Conservation (phyloP, 2,888 invertebrate genomes). For the Cosmopolites sordidus region DNA sequence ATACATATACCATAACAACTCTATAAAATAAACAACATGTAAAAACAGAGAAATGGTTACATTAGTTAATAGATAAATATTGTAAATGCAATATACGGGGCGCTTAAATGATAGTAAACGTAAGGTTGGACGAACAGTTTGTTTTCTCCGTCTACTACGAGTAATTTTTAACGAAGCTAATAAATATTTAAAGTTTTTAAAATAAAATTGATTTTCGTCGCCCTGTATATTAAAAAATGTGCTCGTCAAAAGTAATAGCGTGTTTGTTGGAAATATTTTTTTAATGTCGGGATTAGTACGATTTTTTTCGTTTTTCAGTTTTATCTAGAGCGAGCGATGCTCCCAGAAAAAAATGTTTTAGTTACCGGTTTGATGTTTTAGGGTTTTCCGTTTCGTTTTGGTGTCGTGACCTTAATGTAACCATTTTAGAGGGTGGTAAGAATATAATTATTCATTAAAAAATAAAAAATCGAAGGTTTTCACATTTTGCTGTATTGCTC, state of each 20-base stretch:
- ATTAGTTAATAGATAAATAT: neutral
- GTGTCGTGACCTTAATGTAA: constrained; percentile 29
- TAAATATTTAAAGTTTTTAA: too few species aligned
- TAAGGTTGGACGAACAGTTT: neutral
- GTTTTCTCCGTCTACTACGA: too few species aligned
- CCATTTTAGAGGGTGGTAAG: constrained; percentile 18
- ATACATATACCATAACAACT: neutral
- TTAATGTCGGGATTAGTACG: constrained; percentile 20
- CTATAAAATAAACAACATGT: neutral
- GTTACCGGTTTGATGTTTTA: constrained; percentile 36
- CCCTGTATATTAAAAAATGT: constrained; percentile 7
- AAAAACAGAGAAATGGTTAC: neutral
- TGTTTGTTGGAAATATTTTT: constrained; percentile 16
- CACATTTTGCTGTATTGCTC: neutral
- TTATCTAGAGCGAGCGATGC: constrained; percentile 20
- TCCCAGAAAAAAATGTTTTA: constrained; percentile 17
- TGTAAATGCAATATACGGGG: neutral
- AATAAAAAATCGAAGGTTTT: neutral
- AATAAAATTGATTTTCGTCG: neutral
- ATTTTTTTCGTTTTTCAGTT: constrained; percentile 23
- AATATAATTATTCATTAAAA: neutral
- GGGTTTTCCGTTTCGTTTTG: constrained; percentile 38
- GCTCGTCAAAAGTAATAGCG: constrained; percentile 15
- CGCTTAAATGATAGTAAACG: neutral
- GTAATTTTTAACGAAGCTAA: too few species aligned